Evolutionary conservation across 2,888 invertebrate species (phyloP).

Genomic region (Monoplex corrugatus): DNA sequence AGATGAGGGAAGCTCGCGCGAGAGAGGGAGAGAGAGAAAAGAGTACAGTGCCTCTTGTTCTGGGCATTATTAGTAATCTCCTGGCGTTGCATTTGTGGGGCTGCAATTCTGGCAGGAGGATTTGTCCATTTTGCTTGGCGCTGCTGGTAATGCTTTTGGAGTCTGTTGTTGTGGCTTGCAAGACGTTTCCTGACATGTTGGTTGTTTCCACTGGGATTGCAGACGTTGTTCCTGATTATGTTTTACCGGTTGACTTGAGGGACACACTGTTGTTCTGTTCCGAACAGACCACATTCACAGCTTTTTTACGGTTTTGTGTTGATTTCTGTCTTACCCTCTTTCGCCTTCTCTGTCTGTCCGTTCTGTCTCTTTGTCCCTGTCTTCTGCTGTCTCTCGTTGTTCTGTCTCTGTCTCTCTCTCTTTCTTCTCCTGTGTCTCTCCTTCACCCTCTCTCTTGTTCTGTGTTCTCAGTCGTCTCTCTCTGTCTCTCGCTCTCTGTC

Average conservation of each 20-base stretch:
- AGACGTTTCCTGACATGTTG: no score
- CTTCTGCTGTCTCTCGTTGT: background rate
- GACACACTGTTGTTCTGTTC: no score
- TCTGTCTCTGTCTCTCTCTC: background rate
- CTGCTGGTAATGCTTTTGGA: background rate
- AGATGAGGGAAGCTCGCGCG: conserved; percentile 22
- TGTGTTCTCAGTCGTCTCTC: background rate
- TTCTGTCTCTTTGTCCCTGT: background rate
- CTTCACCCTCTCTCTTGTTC: background rate
- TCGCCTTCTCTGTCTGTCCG: background rate
- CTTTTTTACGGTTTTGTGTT: no score
- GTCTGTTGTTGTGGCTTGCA: background rate
- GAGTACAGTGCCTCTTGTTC: background rate
- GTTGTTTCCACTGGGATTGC: no score
- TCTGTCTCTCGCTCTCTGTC: background rate
- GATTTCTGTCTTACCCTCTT: no score
- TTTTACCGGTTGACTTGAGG: no score
- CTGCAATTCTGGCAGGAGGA: background rate
- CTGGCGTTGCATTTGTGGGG: background rate
- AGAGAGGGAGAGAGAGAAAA: background rate
- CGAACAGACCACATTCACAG: no score
- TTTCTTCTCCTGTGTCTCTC: background rate
- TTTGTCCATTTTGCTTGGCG: conserved; percentile 14
- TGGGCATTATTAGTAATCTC: conserved; percentile 30
- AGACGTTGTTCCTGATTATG: no score